A percentile compares a stretch with the other conserved stretches of the same genome.
Conservation (phyloP, 2,113 vertebrate species). For the Symphodus melops region DNA sequence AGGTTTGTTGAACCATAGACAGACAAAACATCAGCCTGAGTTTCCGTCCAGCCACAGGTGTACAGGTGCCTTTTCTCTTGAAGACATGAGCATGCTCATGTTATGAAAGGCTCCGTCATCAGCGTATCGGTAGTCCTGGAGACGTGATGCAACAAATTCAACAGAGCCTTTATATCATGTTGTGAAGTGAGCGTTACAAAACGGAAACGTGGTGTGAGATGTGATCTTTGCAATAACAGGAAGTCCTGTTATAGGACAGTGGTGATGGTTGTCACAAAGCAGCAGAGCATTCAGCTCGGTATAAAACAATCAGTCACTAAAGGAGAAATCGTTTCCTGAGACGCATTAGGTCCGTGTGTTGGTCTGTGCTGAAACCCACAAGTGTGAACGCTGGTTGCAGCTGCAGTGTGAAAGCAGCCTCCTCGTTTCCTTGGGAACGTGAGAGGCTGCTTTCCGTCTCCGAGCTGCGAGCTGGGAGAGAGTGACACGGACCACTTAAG, state of each 20-base stretch:
- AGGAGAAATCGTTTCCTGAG: not conserved
- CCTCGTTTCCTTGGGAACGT: slow-evolving; percentile 75
- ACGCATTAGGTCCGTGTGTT: not conserved
- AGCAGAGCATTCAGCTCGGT: not conserved
- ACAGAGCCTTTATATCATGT: slow-evolving; percentile 6
- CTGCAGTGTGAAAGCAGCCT: slow-evolving; percentile 36
- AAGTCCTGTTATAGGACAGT: not conserved
- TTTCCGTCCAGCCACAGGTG: slow-evolving; percentile 9
- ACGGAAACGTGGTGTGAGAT: not conserved
- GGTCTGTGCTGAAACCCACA: slow-evolving; percentile 12
- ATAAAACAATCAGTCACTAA: not conserved
- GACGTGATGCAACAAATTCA: slow-evolving; percentile 31
- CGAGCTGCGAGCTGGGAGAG: slow-evolving; percentile 25
- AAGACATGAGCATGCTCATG: slow-evolving; percentile 13
- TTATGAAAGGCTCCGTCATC: slow-evolving; percentile 21
- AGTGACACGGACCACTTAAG: slow-evolving; percentile 52
- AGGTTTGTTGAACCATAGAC: not conserved
- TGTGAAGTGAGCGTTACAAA: slow-evolving; percentile 26
- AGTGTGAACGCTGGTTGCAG: slow-evolving; percentile 9
- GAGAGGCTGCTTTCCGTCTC: slow-evolving; percentile 40
- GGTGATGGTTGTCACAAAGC: not conserved
- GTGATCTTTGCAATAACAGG: slow-evolving; percentile 7
- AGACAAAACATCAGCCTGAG: not conserved
- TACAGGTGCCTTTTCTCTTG: slow-evolving; percentile 2
- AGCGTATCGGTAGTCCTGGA: slow-evolving; percentile 30